Base-by-base conservation (phyloP, 1,140 invertebrate species). In the Halictus rubicundus region DNA sequence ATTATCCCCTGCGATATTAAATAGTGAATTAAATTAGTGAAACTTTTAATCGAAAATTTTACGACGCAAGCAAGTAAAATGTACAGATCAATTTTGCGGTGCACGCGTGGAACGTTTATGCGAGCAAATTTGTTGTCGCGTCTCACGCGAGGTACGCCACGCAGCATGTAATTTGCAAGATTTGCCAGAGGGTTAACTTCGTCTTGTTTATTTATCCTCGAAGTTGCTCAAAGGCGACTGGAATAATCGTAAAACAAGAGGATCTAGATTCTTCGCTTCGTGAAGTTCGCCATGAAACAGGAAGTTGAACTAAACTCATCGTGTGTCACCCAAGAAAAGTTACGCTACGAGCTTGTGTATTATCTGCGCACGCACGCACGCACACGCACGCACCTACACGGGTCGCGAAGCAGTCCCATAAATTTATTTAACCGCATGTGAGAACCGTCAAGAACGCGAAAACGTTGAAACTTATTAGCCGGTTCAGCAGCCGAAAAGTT, bases 341-440 rank as follows among this genome's bases (percentile, higher is more conserved):
- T 57, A 57, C 52, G n/a, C 4, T 21, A 21, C 7, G 8, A 57
- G n/a, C 21, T 57, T 57, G 52, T 9, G 52, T n/a, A 57, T 57
- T 19, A 57, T 57, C 19, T 57, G 19, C 16, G 5, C 21, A 21
- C 16, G n/a, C n/a, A n/a, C n/a, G n/a, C n/a, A n/a, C n/a, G n/a
- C n/a, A n/a, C n/a, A n/a, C n/a, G n/a, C n/a, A n/a, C n/a, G n/a
- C n/a, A n/a, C n/a, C n/a, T n/a, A n/a, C 21, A n/a, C 21, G 21
- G 21, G 16, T 52, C 16, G 16, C 16, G 14, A 52, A 57, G 52
- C 7, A 57, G 52, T n/a, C n/a, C 6, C 21, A n/a, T 57, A 54
- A 54, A 54, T 57, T 57, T 57, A 57, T 57, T 57, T 57, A n/a
- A 57, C 52, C 52, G 52, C n/a, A n/a, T n/a, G 52, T 8, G 52